Percentiles rank a stretch among this genome's conserved stretches.
These are phyloP conservation scores for Sipunculus nudus DNA, from an alignment of 2,888 invertebrate genomes.

Conservation along the genomic window DNA sequence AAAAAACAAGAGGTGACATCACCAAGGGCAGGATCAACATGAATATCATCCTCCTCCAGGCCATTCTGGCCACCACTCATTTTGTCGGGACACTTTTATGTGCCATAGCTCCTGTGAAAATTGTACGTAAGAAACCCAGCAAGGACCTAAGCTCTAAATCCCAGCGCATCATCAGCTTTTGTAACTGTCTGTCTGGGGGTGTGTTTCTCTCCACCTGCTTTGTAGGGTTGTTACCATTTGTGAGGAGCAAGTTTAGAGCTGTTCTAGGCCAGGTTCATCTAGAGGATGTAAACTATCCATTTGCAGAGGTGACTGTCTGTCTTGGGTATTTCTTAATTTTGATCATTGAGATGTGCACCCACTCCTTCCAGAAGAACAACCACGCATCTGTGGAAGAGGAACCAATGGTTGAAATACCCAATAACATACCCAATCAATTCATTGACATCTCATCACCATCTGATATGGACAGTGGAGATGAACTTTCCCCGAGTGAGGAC, in stretches of 20 bases:
- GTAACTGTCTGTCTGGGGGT: conserved; percentile 59
- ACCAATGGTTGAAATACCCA: no score
- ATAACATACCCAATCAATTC: no score
- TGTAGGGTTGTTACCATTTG: conserved; percentile 59
- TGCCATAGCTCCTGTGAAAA: no score
- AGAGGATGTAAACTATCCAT: conserved; percentile 43
- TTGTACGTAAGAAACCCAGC: no score
- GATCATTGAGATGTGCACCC: conserved; percentile 52
- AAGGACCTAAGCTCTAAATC: no score
- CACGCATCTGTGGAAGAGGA: no score
- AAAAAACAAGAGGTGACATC: no score
- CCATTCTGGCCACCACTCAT: no score
- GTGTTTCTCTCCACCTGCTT: conserved; percentile 64
- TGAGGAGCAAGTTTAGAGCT: conserved; percentile 46
- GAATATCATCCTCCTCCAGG: no score
- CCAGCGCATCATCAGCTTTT: conserved; percentile 32
- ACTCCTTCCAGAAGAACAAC: conserved; percentile 15
- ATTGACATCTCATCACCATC: neutral
- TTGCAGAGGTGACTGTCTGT: conserved; percentile 54
- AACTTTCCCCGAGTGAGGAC: neutral
- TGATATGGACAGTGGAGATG: neutral
- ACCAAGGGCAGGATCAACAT: no score
- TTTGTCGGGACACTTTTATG: no score
- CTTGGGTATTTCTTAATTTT: conserved; percentile 60
- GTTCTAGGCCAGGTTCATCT: conserved; percentile 21